These are phyloP conservation scores for Hydroisotoma schaefferi DNA, from an alignment of 2,888 invertebrate genomes.

Conservation along the genomic window DNA sequence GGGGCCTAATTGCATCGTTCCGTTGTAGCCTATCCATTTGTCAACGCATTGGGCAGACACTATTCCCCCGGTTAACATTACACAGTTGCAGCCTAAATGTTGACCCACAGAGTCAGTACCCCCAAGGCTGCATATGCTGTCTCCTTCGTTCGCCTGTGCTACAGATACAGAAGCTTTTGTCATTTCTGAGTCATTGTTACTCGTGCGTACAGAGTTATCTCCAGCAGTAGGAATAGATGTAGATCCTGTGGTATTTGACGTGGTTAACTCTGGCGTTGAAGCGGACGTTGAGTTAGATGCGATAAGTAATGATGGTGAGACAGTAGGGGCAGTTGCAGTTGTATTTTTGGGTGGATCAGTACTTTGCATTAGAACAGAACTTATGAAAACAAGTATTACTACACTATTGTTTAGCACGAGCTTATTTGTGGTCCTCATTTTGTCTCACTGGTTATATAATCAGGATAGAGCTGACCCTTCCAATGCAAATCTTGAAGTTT, in stretches of 20 bases:
- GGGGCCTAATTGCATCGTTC: slow-evolving; percentile 19
- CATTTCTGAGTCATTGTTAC: not conserved
- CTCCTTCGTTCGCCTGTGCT: not conserved
- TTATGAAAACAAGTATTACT: too few species aligned
- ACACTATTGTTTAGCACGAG: too few species aligned
- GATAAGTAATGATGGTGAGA: not conserved
- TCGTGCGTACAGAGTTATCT: not conserved
- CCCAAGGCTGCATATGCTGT: slow-evolving; percentile 12
- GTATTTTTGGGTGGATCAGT: not conserved
- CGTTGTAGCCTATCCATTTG: slow-evolving; percentile 28
- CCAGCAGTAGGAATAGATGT: not conserved
- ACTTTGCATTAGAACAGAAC: not conserved
- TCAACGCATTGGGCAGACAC: slow-evolving; percentile 21
- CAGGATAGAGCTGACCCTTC: too few species aligned
- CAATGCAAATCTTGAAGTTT: too few species aligned
- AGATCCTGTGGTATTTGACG: not conserved
- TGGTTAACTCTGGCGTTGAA: not conserved
- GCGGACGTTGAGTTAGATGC: not conserved
- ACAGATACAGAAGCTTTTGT: not conserved
- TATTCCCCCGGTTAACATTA: not conserved
- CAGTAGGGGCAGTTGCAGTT: not conserved
- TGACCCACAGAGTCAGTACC: slow-evolving; percentile 33
- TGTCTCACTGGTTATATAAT: too few species aligned
- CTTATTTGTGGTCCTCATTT: too few species aligned
- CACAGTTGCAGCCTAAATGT: slow-evolving; percentile 40